These are phyloP conservation scores for Anisognathus igniventris DNA, from an alignment of 2,797 vertebrate species.

Conservation along the genomic window DNA sequence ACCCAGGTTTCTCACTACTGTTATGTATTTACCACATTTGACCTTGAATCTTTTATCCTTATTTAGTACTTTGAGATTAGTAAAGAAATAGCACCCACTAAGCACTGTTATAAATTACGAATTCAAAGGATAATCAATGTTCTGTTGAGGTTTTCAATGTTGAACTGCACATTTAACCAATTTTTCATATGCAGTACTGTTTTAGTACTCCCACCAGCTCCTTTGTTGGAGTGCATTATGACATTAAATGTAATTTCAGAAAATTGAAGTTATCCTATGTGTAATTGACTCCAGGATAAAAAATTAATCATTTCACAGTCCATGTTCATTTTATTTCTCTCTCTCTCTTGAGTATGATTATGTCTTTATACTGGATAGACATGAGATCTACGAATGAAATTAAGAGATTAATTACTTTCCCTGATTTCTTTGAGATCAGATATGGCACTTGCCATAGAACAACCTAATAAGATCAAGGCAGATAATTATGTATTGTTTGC, in stretches of 20 bases:
- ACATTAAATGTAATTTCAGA: slow-evolving; percentile 33
- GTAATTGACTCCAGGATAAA: slow-evolving; percentile 47
- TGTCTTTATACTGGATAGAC: slow-evolving; percentile 40
- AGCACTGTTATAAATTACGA: background rate
- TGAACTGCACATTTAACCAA: background rate
- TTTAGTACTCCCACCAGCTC: slow-evolving; percentile 18
- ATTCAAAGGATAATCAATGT: background rate
- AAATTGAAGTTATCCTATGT: slow-evolving; percentile 24
- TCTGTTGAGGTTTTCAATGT: background rate
- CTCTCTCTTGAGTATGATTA: slow-evolving; percentile 25
- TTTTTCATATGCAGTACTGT: background rate
- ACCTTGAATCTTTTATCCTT: background rate
- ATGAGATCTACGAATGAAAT: background rate
- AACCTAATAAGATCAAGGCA: background rate
- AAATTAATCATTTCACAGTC: slow-evolving; percentile 48
- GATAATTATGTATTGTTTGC: background rate
- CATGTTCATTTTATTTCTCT: slow-evolving; percentile 47
- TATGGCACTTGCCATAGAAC: background rate
- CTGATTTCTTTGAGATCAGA: slow-evolving; percentile 25
- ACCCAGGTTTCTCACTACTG: background rate
- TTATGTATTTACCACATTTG: background rate
- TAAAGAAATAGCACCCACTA: background rate
- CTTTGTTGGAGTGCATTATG: slow-evolving; percentile 30
- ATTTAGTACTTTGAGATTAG: background rate
- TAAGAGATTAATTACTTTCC: slow-evolving; percentile 50